Evolutionary conservation across 2,888 invertebrate species (phyloP), one percentile per base, ranked within the genome.

Genomic region (Diadegma fenestrale): DNA sequence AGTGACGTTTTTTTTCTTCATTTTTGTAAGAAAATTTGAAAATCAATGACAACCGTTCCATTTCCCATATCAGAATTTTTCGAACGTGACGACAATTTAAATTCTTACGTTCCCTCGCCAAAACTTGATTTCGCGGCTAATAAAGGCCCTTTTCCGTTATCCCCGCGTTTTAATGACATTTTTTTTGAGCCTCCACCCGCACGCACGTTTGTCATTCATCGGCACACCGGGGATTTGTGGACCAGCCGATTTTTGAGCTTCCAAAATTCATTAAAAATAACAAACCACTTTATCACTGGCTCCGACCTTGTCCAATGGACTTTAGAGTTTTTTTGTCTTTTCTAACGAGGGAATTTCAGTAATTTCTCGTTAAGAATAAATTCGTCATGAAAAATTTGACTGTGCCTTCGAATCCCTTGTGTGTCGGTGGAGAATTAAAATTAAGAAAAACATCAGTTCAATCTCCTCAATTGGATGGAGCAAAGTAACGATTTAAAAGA

Each of bases 391-490:
- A 26, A 58, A 58, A 26, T 58, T 58, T 5, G 26, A 58, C 26
- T 58, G 58, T 58, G 51, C 71, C 33, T 71, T 71, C 45, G 26
- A 45, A n/a, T 37, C 71, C 71, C 51, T 51, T 33, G 51, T 51
- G 45, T 43, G 51, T 19, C 19, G 33, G 12, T 71, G 19, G 48
- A 30, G 41, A 43, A 43, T 19, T 54, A 48, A 45, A 75, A 48
- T 63, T 63, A 45, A 68, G 19, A 17, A 68, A 45, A n/a, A 14
- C 22, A 26, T 26, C 14, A 68, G 45, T 26, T 12, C 19, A 43
- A 64, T 63, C 63, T 75, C 54, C 33, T n/a, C 48, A n/a, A 73
- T 10, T 43, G 54, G 54, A 54, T 73, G 61, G 84, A 84, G 66
- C 26, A 37, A 61, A 26, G 12, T 43, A 37, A 66, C 43, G 63